Base-by-base conservation (phyloP, 2,113 vertebrate species). In the Genyomyrus donnyi region DNA sequence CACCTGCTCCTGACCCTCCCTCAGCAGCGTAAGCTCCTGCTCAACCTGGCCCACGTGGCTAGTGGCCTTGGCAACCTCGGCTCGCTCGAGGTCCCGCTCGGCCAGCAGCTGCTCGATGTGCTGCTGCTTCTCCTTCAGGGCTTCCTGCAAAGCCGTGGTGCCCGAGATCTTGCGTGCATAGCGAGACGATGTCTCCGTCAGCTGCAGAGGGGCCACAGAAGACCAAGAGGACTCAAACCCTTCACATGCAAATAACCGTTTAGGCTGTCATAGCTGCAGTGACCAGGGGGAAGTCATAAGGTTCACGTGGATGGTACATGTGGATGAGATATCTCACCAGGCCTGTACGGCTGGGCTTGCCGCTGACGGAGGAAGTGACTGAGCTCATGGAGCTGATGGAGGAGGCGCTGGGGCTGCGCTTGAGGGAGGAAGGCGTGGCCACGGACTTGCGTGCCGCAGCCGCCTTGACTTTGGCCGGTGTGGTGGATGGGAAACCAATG, bases 41-140 rank as follows among this genome's bases (percentile, higher is more conserved):
- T 98, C 97, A 92, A 99, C 97, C 92, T 99, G 98, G 91, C 98
- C 98, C 17, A 96, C 98, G 62, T 99, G 98, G 93, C 96, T 97
- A 3, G 98, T 99, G 93, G 98, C 98, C 93, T 98, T 99, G 87
- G 98, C 98, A 90, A 99, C 97, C 93, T 99, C 98, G 17, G 97
- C 98, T 93, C 97, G 96, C 94, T 99, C 98, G 94, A 98, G 95
- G 93, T 99, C 98, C 91, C 98, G 95, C 93, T 99, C 98, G 10
- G 97, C 98, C 95, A 99, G 96, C 86, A 99, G 97, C 94, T 99
- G 98, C 91, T 99, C 98, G 77, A 99, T 99, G 93, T 99, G 98
- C 93, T 99, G 98, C 94, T 99, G 98, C 92, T 99, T 99, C 96
- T 99, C 98, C 94, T 99, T 99, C 93, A 99, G 95, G 0, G 98